A percentile compares a stretch with the other conserved stretches of the same genome.
Conservation (phyloP, 2,797 vertebrate species). For the Takifugu rubripes region DNA sequence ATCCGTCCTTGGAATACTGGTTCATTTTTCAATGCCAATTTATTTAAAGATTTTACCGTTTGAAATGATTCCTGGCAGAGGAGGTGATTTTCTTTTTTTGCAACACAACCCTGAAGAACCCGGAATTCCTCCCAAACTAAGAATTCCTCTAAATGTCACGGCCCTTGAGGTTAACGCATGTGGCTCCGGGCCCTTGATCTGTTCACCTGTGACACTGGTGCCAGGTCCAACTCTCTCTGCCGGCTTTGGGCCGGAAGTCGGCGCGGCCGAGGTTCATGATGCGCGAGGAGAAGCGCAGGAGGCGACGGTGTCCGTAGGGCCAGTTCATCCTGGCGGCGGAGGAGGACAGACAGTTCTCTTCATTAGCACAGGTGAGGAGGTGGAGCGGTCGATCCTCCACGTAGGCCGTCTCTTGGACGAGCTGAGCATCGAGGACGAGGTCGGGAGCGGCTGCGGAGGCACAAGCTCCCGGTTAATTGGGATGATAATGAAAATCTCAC, state of each 20-base stretch:
- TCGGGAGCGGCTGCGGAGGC: slow-evolving; percentile 84
- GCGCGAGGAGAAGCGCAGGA: slow-evolving; percentile 93
- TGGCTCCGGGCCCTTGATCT: neutral
- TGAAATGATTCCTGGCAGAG: slow-evolving; percentile 6
- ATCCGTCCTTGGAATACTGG: slow-evolving; percentile 1
- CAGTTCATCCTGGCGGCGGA: slow-evolving; percentile 88
- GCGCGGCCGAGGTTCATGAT: slow-evolving; percentile 92
- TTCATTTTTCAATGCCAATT: slow-evolving; percentile 1
- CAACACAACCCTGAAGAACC: too few relatives aligned
- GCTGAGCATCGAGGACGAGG: slow-evolving; percentile 88
- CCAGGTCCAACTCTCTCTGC: slow-evolving; percentile 92
- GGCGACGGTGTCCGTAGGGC: slow-evolving; percentile 91
- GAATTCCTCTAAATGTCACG: too few relatives aligned
- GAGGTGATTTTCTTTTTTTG: neutral
- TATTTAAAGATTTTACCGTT: slow-evolving; percentile 6
- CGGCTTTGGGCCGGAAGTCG: slow-evolving; percentile 86
- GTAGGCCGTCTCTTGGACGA: slow-evolving; percentile 92
- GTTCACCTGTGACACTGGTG: slow-evolving; percentile 93
- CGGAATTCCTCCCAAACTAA: too few relatives aligned
- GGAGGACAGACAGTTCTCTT: slow-evolving; percentile 92
- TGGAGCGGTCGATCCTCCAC: slow-evolving; percentile 91
- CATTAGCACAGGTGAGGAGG: slow-evolving; percentile 89
- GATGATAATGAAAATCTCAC: too few relatives aligned
- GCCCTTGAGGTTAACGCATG: neutral
- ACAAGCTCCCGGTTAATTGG: too few relatives aligned